These are phyloP conservation scores for Drosophila setifemur DNA, from an alignment of 1,140 invertebrate species.

Conservation along the genomic window DNA sequence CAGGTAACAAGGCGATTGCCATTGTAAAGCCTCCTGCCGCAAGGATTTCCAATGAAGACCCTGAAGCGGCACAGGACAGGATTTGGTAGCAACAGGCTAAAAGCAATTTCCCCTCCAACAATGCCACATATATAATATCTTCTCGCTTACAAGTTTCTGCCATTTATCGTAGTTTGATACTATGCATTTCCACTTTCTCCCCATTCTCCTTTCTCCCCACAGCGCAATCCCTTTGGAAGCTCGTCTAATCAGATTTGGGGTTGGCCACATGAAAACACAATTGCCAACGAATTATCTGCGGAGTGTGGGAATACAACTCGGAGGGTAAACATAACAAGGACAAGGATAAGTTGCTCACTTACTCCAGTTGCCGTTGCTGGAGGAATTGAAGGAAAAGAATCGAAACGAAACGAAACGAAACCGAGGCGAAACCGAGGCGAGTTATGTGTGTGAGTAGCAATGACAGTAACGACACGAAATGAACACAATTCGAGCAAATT, in stretches of 20 bases:
- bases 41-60: slow-evolving; percentile 46
- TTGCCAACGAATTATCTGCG: slow-evolving; percentile 61
- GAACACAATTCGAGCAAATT: slow-evolving; percentile 77
- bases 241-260: slow-evolving; percentile 73
- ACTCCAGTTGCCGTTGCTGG: background rate
- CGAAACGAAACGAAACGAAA: background rate
- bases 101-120: slow-evolving; percentile 56
- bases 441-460: slow-evolving; percentile 51
- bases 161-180: slow-evolving; percentile 79
- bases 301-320: slow-evolving; percentile 5
- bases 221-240: background rate
- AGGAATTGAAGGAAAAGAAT: background rate
- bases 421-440: slow-evolving; percentile 5
- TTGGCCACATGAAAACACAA: slow-evolving; percentile 67
- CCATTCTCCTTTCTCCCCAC: background rate
- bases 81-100: slow-evolving; percentile 72
- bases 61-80: slow-evolving; percentile 33
- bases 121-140: slow-evolving; percentile 41
- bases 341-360: slow-evolving; percentile 11
- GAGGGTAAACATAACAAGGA: slow-evolving; percentile 42
- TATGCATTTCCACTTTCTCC: no score
- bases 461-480: slow-evolving; percentile 69
- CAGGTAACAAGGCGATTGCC: slow-evolving; percentile 49
- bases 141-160: slow-evolving; percentile 71
- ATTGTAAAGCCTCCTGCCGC: slow-evolving; percentile 29